Base-by-base conservation (phyloP, 2,797 vertebrate genomes). In the Loriculus beryllinus region DNA sequence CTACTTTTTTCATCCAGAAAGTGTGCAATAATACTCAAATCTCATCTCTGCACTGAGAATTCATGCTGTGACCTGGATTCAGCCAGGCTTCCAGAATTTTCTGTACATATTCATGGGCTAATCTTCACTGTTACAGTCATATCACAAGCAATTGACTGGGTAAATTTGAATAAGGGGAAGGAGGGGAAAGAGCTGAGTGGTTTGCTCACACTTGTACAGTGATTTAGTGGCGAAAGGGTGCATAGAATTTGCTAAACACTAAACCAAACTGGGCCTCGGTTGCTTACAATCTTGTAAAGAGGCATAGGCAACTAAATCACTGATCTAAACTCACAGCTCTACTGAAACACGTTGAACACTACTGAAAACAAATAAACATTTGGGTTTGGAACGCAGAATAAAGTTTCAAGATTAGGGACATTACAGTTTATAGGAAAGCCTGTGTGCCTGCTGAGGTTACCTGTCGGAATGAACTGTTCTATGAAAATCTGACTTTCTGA, bases 81-180 rank as follows among this genome's bases (percentile, higher is more conserved):
- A 79, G 25, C 35, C 82, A 40, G 63, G 43, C 63, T 95, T 91
- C 92, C 63, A 91, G 95, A 94, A 78, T 78, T 72, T 91, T 94
- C 94, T 76, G 29, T 48, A 7, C 29, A 15, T 35, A 63, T 82
- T 95, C 68, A 57, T 8, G 47, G 54, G 33, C 77, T 82, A 77
- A 67, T 82, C 67, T 95, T 78, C 57, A 23, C n/a, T 4, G 3
- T 68, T 65, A 79, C 68, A 91, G 80, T 95, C 92, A 93, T 90
- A 82, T 42, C 14, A 3, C 68, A 49, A 92, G 86, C 4, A 47
- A 74, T 84, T 21, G 3, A 37, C 48, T 39, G 78, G 56, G 75
- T 68, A 49, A 45, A 95, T 96, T 93, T 95, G 86, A 95, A 93
- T 95, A 93, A 92, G 62, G 85, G 82, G 82, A 82, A 96, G 75